Evolutionary conservation across 2,888 invertebrate genomes (phyloP).

Genomic region (Erynnis tages): DNA sequence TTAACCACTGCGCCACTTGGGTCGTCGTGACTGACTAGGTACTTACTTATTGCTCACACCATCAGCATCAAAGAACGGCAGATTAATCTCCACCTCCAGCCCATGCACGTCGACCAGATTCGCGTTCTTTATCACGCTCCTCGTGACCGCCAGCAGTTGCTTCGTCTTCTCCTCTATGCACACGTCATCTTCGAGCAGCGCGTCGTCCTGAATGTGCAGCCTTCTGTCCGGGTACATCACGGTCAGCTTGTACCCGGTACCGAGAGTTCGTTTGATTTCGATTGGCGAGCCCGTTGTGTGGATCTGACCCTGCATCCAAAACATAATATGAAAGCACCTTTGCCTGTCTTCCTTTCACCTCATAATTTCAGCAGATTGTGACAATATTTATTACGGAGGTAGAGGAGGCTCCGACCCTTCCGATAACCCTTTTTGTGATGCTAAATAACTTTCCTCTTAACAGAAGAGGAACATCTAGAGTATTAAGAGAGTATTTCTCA

Average conservation of each 20-base stretch:
- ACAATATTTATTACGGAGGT: no score
- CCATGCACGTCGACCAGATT: slow-evolving; percentile 59
- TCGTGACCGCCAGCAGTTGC: slow-evolving; percentile 58
- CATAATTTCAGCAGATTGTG: no score
- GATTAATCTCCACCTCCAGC: slow-evolving; percentile 61
- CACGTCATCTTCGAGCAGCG: slow-evolving; percentile 33
- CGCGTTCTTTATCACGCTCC: slow-evolving; percentile 69
- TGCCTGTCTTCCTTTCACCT: no score
- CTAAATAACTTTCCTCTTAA: no score
- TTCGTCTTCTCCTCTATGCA: slow-evolving; percentile 59
- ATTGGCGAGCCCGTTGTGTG: slow-evolving; percentile 81
- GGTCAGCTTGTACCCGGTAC: slow-evolving; percentile 78
- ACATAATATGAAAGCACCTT: neutral
- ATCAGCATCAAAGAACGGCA: slow-evolving; percentile 77
- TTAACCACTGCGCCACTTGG: no score
- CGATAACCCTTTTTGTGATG: no score
- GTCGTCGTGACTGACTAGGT: no score
- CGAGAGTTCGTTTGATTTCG: slow-evolving; percentile 78
- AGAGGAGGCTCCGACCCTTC: no score
- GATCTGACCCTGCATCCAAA: slow-evolving; percentile 68
- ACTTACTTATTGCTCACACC: slow-evolving; percentile 79
- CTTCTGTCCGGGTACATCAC: slow-evolving; percentile 56
- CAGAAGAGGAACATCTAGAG: no score
- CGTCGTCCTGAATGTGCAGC: slow-evolving; percentile 13
- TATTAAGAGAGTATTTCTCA: no score